These are phyloP conservation scores for Trigoniulus corallinus DNA, from an alignment of 1,140 invertebrate genomes.

Conservation along the genomic window DNA sequence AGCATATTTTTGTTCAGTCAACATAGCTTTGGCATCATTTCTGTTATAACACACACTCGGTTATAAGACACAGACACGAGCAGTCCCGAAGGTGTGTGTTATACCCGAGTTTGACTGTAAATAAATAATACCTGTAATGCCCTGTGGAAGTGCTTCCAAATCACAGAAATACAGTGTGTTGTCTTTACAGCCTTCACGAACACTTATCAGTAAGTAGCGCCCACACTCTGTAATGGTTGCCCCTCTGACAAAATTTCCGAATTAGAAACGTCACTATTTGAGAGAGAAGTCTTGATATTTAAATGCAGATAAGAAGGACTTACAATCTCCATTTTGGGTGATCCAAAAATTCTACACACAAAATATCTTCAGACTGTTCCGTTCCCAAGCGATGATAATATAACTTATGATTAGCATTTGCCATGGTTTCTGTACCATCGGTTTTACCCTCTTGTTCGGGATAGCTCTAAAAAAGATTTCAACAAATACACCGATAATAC, in stretches of 20 bases:
- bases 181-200: slow-evolving; percentile 68
- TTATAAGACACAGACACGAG: too few species aligned
- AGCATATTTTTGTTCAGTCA: too few species aligned
- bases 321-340: slow-evolving; percentile 85
- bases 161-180: slow-evolving; percentile 72
- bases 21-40: too few species aligned
- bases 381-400: slow-evolving; percentile 84
- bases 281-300: slow-evolving; percentile 5
- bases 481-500: background rate
- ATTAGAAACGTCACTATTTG: slow-evolving; percentile 10
- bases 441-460: slow-evolving; percentile 58
- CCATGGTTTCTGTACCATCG: slow-evolving; percentile 78
- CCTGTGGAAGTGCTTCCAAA: slow-evolving; percentile 35
- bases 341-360: slow-evolving; percentile 79
- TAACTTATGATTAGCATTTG: slow-evolving; percentile 77
- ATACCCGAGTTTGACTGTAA: too few species aligned
- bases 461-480: slow-evolving; percentile 35
- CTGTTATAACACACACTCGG: too few species aligned
- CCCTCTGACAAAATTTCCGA: slow-evolving; percentile 34
- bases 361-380: slow-evolving; percentile 67
- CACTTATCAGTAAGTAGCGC: slow-evolving; percentile 61
- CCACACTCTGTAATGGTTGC: slow-evolving; percentile 78
- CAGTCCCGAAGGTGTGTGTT: too few species aligned
- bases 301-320: slow-evolving; percentile 21
- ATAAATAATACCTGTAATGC: slow-evolving; percentile 37